Evolutionary conservation across 2,113 vertebrate genomes (phyloP).

Genomic region (Callithrix jacchus): DNA sequence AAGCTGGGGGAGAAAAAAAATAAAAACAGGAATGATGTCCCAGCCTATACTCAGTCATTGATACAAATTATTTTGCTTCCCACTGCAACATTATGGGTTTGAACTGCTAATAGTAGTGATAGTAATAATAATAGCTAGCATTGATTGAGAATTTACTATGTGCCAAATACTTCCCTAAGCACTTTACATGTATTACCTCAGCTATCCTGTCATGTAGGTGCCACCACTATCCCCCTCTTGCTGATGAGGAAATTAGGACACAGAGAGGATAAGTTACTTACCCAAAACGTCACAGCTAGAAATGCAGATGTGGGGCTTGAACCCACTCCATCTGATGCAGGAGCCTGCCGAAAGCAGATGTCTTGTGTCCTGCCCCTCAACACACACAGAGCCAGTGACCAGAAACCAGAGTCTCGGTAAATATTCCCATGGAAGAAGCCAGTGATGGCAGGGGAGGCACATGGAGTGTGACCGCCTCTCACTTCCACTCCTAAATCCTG

Average conservation of each 20-base stretch:
- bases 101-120: not conserved
- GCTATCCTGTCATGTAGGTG: not conserved
- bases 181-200: not conserved
- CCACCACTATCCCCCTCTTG: not conserved
- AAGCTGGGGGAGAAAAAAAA: not conserved
- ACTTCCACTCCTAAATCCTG: not conserved
- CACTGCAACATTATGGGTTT: not conserved
- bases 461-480: not conserved
- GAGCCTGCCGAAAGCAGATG: not conserved
- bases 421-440: not conserved
- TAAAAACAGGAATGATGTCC: not conserved
- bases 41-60: not conserved
- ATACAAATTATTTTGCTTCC: not conserved
- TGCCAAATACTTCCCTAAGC: not conserved
- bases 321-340: not conserved
- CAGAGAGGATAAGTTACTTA: not conserved
- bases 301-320: not conserved
- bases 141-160: not conserved
- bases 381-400: not conserved
- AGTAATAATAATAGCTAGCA: not conserved
- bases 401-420: not conserved
- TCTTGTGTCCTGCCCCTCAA: not conserved
- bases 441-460: not conserved
- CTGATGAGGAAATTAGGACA: not conserved
- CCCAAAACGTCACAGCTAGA: not conserved